These are phyloP conservation scores for Entelurus aequoreus DNA, from an alignment of 2,113 vertebrate genomes.

Conservation along the genomic window DNA sequence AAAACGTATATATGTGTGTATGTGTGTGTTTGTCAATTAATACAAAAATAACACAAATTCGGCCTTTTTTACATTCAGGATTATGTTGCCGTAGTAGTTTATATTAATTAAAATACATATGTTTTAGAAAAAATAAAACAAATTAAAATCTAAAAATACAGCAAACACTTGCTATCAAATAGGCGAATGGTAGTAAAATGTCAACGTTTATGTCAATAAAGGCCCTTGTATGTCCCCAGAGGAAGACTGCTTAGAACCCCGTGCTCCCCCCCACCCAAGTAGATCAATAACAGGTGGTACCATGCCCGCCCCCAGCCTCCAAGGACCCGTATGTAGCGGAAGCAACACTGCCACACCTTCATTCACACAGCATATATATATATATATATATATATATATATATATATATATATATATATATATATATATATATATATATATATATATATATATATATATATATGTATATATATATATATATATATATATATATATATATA, in stretches of 20 bases:
- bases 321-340: slow-evolving; percentile 69
- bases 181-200: background rate
- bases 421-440: no score
- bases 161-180: background rate
- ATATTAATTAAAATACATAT: no score
- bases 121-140: no score
- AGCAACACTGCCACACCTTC: background rate
- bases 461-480: no score
- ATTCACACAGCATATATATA: background rate
- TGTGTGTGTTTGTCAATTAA: slow-evolving; percentile 25
- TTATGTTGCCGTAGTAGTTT: no score
- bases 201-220: slow-evolving; percentile 36
- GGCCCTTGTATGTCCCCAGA: slow-evolving; percentile 44
- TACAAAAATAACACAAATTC: no score
- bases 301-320: slow-evolving; percentile 64
- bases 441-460: no score
- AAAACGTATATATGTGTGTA: no score
- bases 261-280: slow-evolving; percentile 54
- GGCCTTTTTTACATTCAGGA: no score
- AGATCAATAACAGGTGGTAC: slow-evolving; percentile 94
- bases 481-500: no score
- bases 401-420: no score
- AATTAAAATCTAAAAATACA: no score
- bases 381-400: background rate
- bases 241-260: slow-evolving; percentile 41